A percentile compares a stretch with the other conserved stretches of the same genome.
phyloP scores from a whole-genome alignment of 2,113 vertebrate species.

The Clinocottus analis region DNA sequence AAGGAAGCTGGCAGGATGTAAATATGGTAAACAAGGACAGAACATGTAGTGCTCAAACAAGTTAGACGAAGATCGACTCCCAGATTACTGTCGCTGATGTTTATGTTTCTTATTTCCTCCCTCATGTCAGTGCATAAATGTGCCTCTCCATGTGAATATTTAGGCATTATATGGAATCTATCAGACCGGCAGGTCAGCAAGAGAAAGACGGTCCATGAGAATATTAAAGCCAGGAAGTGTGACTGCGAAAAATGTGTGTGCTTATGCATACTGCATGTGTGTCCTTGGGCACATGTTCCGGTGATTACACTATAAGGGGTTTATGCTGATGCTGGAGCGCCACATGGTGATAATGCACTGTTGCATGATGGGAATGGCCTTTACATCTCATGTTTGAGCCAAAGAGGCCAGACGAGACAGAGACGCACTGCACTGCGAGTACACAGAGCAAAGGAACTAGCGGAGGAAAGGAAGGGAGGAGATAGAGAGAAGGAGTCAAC shows the following conservation, averaged over 20 bases:
- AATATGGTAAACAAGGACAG: constrained; percentile 13
- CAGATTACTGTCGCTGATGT: neutral
- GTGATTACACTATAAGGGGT: constrained; percentile 69
- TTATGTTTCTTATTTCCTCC: neutral
- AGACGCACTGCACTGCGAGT: neutral
- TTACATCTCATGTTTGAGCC: constrained; percentile 60
- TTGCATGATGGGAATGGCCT: constrained; percentile 76
- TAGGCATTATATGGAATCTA: constrained; percentile 13
- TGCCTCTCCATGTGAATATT: neutral
- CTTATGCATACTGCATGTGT: neutral
- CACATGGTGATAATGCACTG: constrained; percentile 61
- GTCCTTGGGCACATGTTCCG: constrained; percentile 44
- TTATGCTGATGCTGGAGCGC: constrained; percentile 69
- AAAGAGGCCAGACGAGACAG: constrained; percentile 34
- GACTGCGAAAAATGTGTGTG: constrained; percentile 26
- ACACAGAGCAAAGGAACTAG: constrained; percentile 22
- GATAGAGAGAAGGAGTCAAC: constrained; percentile 29
- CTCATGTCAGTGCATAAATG: constrained; percentile 7
- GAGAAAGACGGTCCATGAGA: constrained; percentile 2
- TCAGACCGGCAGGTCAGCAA: neutral
- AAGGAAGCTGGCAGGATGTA: constrained; percentile 2
- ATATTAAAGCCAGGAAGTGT: constrained; percentile 27
- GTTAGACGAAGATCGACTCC: neutral
- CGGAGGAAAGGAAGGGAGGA: constrained; percentile 20
- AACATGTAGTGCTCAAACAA: constrained; percentile 4